Conservation (phyloP, 2,797 vertebrate species). For the Bufotes viridis region DNA sequence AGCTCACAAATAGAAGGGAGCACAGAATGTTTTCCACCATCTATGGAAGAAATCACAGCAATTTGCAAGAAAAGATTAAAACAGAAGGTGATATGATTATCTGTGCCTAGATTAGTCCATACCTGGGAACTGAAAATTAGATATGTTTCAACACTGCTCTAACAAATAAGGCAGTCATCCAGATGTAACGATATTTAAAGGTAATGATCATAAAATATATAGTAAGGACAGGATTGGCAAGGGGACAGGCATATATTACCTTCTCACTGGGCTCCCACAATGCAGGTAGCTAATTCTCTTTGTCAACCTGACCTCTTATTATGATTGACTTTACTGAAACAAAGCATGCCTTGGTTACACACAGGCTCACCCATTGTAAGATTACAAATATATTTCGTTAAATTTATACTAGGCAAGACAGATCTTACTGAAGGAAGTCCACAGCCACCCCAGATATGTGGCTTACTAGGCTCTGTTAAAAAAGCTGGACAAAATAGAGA, state of each 20-base stretch:
- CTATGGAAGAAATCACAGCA: too few species aligned
- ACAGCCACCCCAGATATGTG: too few species aligned
- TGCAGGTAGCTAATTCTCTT: neutral
- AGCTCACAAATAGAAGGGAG: too few species aligned
- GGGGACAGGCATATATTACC: neutral
- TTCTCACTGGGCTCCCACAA: neutral
- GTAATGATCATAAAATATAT: neutral
- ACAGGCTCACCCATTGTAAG: neutral
- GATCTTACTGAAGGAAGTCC: neutral
- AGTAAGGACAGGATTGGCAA: neutral
- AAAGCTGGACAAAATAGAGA: too few species aligned
- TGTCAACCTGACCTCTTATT: neutral
- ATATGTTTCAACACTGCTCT: neutral
- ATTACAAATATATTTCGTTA: neutral
- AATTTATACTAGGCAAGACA: neutral
- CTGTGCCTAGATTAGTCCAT: neutral
- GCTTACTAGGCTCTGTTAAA: too few species aligned
- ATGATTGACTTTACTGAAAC: neutral
- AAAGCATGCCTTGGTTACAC: neutral
- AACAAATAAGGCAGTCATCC: neutral
- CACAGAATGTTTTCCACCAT: too few species aligned
- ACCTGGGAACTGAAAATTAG: neutral
- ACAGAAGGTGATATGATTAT: neutral
- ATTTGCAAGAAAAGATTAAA: neutral
- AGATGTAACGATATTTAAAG: neutral